phyloP scores from a whole-genome alignment of 2,113 vertebrate genomes.

The Sylvietta virens region DNA sequence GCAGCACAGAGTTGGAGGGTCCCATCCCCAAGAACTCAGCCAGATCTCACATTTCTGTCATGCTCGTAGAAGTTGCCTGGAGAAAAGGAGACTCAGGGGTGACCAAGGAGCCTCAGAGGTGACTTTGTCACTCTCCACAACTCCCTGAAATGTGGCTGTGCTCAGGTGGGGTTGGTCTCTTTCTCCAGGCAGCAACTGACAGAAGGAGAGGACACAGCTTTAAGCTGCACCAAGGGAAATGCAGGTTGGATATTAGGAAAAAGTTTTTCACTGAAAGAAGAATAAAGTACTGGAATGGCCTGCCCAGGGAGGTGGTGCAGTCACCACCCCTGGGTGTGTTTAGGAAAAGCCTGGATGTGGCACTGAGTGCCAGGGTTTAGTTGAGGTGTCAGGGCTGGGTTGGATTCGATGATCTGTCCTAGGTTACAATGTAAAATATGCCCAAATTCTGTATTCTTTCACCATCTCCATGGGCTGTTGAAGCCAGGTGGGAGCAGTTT shows the following conservation, averaged over 20 bases:
- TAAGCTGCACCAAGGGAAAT: not conserved
- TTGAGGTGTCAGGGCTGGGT: not conserved
- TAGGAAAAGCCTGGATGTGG: not conserved
- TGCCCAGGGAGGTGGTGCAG: not conserved
- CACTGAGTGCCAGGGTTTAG: not conserved
- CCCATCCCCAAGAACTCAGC: not conserved
- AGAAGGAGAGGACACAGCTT: not conserved
- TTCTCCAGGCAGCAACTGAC: not conserved
- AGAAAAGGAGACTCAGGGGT: not conserved
- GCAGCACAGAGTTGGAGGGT: not conserved
- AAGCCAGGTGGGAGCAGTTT: too few species aligned
- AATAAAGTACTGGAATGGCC: not conserved
- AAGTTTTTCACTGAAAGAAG: not conserved
- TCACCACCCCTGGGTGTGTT: not conserved
- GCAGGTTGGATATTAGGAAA: not conserved
- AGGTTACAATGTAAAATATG: too few species aligned
- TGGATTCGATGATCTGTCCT: not conserved
- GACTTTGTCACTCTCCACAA: not conserved
- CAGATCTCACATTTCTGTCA: not conserved
- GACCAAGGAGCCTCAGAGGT: not conserved
- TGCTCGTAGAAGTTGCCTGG: not conserved
- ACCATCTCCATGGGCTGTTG: too few species aligned
- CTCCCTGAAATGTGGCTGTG: not conserved
- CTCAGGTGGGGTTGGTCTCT: not conserved
- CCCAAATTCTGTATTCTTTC: too few species aligned